A percentile compares a stretch with the other conserved stretches of the same genome.
These are phyloP conservation scores for Danio rerio DNA, from an alignment of 2,113 vertebrate species.

Conservation along the genomic window DNA sequence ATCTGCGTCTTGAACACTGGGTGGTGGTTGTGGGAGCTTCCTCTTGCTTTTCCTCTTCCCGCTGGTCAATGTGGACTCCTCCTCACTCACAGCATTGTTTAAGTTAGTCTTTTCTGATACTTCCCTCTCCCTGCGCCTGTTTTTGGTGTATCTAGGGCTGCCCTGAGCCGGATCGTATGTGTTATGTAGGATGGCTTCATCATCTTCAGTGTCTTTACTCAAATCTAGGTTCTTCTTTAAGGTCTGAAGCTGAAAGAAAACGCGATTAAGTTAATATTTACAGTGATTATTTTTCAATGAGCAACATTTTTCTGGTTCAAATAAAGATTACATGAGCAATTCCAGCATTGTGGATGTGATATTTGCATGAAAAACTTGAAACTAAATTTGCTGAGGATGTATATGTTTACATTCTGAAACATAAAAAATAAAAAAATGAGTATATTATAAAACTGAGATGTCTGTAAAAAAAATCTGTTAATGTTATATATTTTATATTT, in stretches of 20 bases:
- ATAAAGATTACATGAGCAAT: background rate
- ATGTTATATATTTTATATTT: too few relatives aligned
- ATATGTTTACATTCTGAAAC: too few relatives aligned
- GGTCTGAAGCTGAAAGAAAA: slow-evolving; percentile 80
- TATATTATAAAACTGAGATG: too few relatives aligned
- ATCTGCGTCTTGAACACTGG: slow-evolving; percentile 64
- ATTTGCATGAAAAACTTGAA: too few relatives aligned
- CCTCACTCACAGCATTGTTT: slow-evolving; percentile 64
- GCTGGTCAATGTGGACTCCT: slow-evolving; percentile 66
- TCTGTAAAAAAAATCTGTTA: too few relatives aligned
- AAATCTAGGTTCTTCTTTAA: slow-evolving; percentile 81
- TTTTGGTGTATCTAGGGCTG: slow-evolving; percentile 81
- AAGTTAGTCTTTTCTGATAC: slow-evolving; percentile 78
- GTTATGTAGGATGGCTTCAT: slow-evolving; percentile 79
- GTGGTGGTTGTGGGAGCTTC: slow-evolving; percentile 63
- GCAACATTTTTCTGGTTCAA: background rate
- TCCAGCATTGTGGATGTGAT: too few relatives aligned
- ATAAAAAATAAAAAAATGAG: too few relatives aligned
- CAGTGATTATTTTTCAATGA: background rate
- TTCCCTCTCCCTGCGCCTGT: slow-evolving; percentile 75
- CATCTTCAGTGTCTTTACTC: slow-evolving; percentile 76
- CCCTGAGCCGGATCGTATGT: slow-evolving; percentile 76
- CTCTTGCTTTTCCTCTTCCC: slow-evolving; percentile 76
- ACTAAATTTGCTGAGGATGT: too few relatives aligned
- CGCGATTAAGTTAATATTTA: too few relatives aligned